Base-by-base conservation (phyloP, 2,113 vertebrate genomes). In the Phalacrocorax pelagicus region DNA sequence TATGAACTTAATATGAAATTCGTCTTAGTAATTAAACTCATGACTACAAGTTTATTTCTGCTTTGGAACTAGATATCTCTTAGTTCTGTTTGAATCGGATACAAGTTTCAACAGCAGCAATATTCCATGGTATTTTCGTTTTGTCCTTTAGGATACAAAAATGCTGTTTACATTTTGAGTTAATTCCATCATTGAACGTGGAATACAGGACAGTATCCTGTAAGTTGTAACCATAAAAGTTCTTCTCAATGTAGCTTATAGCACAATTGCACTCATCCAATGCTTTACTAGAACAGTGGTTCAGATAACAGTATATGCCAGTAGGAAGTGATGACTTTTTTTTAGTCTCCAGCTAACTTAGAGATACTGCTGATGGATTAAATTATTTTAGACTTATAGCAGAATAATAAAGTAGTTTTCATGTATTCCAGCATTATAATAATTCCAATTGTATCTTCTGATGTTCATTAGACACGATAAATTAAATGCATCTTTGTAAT, bases 381-480 rank as follows among this genome's bases (percentile, higher is more conserved):
- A 65, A 69, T 19, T 80, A 30, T 10, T 93, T 92, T 83, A 77
- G 40, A 81, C 32, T 79, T 75, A 55, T 10, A 65, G 6, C 29
- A 88, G 85, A 90, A 79, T 34, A 90, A 69, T 46, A 57, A 82
- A 89, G 40, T 54, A 73, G 12, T 30, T 93, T 57, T n/a, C 55
- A 58, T 74, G 5, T 86, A 81, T 77, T 83, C 32, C 46, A 83
- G 27, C 51, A 40, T 57, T 57, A 57, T 55, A 88, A 86, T 93
- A 79, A 83, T 29, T 72, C 34, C 42, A 72, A 16, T 40, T n/a
- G 7, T 82, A 77, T 57, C 29, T 77, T 52, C 40, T 80, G 82
- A 81, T 52, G 18, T 66, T 96, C 90, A 95, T 80, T 86, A 93
- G 58, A 77, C 30, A 73, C 19, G 80, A 78, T 73, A 91, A 88